A percentile compares a stretch with the other conserved stretches of the same genome.
Evolutionary conservation across 2,797 vertebrate genomes (phyloP).

Genomic region (Choloepus didactylus): DNA sequence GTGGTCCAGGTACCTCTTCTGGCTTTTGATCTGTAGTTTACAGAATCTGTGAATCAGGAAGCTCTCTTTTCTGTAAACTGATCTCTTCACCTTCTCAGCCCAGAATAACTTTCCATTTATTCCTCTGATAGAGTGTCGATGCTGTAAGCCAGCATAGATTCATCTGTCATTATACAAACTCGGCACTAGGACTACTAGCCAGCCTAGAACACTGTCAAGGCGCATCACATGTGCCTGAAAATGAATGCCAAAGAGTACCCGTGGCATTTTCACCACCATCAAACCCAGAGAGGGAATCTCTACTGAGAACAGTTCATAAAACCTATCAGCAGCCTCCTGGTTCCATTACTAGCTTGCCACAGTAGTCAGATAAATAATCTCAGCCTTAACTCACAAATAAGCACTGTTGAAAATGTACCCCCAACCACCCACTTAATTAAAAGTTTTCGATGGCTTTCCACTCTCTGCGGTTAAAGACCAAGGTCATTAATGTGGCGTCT

Average conservation of each 20-base stretch:
- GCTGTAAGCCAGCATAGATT: conserved; percentile 67
- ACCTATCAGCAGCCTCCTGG: not conserved
- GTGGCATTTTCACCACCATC: not conserved
- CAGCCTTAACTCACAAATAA: not conserved
- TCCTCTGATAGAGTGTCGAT: conserved; percentile 66
- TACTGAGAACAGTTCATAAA: not conserved
- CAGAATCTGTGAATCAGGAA: conserved; percentile 52
- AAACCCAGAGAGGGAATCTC: not conserved
- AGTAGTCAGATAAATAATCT: not conserved
- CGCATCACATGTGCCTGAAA: not conserved
- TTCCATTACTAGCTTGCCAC: not conserved
- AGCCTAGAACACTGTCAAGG: not conserved
- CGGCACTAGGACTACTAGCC: not conserved
- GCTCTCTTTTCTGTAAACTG: conserved; percentile 72
- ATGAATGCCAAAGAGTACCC: no score
- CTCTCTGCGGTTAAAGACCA: not conserved
- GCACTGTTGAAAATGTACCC: not conserved
- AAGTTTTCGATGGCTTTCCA: not conserved
- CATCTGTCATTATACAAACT: conserved; percentile 51
- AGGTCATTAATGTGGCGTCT: not conserved
- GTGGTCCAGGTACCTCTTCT: conserved; percentile 50
- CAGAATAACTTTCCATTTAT: conserved; percentile 78
- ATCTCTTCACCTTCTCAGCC: conserved; percentile 72
- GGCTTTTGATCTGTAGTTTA: conserved; percentile 80
- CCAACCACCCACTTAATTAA: not conserved